Conservation (phyloP, 2,113 vertebrate species). For the Crotophaga sulcirostris region DNA sequence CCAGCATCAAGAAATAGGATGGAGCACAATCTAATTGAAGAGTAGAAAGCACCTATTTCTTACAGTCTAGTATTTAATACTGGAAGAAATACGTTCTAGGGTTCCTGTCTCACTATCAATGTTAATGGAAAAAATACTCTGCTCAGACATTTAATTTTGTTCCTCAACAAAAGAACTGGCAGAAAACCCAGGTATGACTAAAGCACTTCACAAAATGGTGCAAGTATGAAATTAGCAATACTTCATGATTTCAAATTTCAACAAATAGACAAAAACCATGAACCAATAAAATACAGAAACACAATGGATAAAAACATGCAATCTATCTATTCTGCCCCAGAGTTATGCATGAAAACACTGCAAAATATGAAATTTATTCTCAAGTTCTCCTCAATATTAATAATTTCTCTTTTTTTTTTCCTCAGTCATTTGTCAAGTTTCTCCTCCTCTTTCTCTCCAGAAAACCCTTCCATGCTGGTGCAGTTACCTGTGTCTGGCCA, state of each 20-base stretch:
- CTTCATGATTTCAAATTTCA: neutral
- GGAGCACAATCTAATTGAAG: neutral
- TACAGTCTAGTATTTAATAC: neutral
- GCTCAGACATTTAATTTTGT: neutral
- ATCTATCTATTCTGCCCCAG: constrained; percentile 19
- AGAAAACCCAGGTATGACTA: constrained; percentile 1
- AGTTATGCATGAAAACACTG: constrained; percentile 3
- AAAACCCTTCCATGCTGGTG: constrained; percentile 66
- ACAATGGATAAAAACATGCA: constrained; percentile 59
- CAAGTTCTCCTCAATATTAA: constrained; percentile 7
- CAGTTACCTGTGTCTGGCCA: constrained; percentile 93
- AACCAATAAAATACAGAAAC: constrained; percentile 50
- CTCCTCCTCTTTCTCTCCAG: constrained; percentile 50
- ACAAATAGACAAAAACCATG: constrained; percentile 29
- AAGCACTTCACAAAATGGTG: constrained; percentile 8
- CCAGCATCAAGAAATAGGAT: constrained; percentile 30
- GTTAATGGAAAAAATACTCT: neutral
- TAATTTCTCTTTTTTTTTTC: neutral
- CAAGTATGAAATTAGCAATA: constrained; percentile 12
- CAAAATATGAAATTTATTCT: constrained; percentile 2
- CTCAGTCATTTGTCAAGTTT: constrained; percentile 47
- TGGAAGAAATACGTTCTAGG: neutral
- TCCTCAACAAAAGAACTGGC: neutral
- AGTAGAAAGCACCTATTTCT: neutral
- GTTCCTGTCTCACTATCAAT: neutral